Conservation (phyloP, 2,888 invertebrate species). For the Eledona agricola region DNA sequence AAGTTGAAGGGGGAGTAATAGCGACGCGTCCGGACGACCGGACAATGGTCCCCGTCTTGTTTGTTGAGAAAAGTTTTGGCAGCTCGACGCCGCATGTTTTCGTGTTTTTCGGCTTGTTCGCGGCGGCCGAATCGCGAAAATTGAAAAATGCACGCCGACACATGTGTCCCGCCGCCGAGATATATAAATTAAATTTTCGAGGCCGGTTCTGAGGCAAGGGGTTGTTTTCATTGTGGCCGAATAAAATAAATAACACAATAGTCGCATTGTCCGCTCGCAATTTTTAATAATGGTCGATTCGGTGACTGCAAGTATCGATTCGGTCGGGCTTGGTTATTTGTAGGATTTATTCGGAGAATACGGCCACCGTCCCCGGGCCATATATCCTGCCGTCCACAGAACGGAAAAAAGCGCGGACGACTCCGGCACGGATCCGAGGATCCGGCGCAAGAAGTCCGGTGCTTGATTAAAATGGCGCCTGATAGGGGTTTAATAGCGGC, state of each 20-base stretch:
- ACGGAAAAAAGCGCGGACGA: slow-evolving; percentile 11
- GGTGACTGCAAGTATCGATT: slow-evolving; percentile 56
- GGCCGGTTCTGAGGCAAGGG: slow-evolving; percentile 12
- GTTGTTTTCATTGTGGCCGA: slow-evolving; percentile 27
- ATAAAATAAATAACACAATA: slow-evolving; percentile 42
- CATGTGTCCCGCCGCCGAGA: slow-evolving; percentile 48
- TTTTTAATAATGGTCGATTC: slow-evolving; percentile 58
- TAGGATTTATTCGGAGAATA: slow-evolving; percentile 61
- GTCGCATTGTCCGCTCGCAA: slow-evolving; percentile 54
- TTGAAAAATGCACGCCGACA: slow-evolving; percentile 52
- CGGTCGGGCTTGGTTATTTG: slow-evolving; percentile 53
- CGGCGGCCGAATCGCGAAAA: slow-evolving; percentile 37
- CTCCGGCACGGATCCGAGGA: background rate
- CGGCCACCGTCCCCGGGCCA: slow-evolving; percentile 59
- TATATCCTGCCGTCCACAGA: slow-evolving; percentile 50
- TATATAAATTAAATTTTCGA: slow-evolving; percentile 47
- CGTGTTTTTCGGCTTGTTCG: slow-evolving; percentile 46
- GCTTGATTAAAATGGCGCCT: slow-evolving; percentile 17
- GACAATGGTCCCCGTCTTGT: slow-evolving; percentile 57
- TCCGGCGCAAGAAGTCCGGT: background rate
- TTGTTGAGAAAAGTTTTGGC: slow-evolving; percentile 61
- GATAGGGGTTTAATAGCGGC: slow-evolving; percentile 2
- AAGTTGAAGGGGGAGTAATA: slow-evolving; percentile 47
- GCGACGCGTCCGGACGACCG: slow-evolving; percentile 41
- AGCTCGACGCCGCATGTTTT: slow-evolving; percentile 57